A percentile compares a stretch with the other conserved stretches of the same genome.
Evolutionary conservation across 2,888 invertebrate species (phyloP).

Genomic region (Flexamia atlantica): DNA sequence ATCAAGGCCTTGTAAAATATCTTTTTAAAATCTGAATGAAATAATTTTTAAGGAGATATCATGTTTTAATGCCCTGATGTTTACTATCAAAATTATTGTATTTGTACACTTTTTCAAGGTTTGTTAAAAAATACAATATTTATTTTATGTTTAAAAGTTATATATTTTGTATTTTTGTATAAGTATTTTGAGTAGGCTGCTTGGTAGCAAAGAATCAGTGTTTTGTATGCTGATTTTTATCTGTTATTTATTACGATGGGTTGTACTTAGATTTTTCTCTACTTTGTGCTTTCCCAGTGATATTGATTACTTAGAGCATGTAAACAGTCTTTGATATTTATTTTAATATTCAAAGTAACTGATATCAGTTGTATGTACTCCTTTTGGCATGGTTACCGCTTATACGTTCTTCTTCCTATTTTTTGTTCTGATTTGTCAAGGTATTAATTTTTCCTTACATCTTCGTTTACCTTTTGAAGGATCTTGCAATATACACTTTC

Average conservation of each 20-base stretch:
- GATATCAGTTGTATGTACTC: not conserved
- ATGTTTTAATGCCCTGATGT: not conserved
- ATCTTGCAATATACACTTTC: not conserved
- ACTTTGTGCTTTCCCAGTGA: slow-evolving; percentile 1
- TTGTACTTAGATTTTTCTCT: slow-evolving; percentile 46
- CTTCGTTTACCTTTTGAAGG: not conserved
- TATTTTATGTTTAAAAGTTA: slow-evolving; percentile 21
- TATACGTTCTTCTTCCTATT: not conserved
- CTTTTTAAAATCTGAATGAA: not conserved
- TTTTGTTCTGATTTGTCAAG: not conserved
- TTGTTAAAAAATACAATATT: slow-evolving; percentile 2
- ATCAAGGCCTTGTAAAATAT: no score
- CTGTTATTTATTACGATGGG: slow-evolving; percentile 32
- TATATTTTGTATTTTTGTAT: slow-evolving; percentile 39
- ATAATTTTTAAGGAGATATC: not conserved
- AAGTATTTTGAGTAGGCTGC: slow-evolving; percentile 19
- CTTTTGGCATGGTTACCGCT: not conserved
- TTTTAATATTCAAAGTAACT: not conserved
- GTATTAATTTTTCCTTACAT: not conserved
- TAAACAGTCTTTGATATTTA: slow-evolving; percentile 2
- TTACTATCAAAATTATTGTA: not conserved
- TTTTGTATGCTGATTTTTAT: not conserved
- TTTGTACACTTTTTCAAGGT: not conserved
- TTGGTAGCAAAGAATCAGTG: not conserved
- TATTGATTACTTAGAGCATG: slow-evolving; percentile 5